Evolutionary conservation across 2,888 invertebrate species (phyloP).

Genomic region (Fragum sueziense): DNA sequence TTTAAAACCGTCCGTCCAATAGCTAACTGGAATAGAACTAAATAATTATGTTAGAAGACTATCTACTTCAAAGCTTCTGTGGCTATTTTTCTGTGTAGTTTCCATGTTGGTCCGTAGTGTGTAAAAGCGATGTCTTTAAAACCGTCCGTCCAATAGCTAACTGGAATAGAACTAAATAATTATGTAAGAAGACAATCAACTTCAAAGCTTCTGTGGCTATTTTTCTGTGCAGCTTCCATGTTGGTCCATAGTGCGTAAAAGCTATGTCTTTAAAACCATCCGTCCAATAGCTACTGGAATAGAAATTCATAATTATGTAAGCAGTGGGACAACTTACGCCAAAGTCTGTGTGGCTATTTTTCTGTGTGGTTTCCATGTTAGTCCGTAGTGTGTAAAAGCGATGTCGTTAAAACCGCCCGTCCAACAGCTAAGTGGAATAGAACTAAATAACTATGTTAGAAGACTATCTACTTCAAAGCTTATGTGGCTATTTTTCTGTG

Average conservation of each 20-base stretch:
- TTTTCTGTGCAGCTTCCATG: slow-evolving; percentile 62
- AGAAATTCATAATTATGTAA: too few relatives aligned
- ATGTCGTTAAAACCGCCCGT: slow-evolving; percentile 63
- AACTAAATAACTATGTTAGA: too few relatives aligned
- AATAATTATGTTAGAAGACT: too few relatives aligned
- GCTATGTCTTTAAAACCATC: slow-evolving; percentile 63
- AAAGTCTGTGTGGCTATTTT: slow-evolving; percentile 57
- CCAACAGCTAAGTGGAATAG: slow-evolving; percentile 37
- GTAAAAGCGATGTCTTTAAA: slow-evolving; percentile 62
- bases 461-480: too few relatives aligned
- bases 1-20: slow-evolving; percentile 55
- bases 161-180: slow-evolving; percentile 30
- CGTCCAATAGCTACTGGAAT: slow-evolving; percentile 41
- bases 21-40: slow-evolving; percentile 47
- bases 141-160: slow-evolving; percentile 43
- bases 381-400: slow-evolving; percentile 56
- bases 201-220: slow-evolving; percentile 55
- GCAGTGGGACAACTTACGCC: too few relatives aligned
- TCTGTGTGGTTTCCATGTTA: slow-evolving; percentile 63
- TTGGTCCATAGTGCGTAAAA: slow-evolving; percentile 56
- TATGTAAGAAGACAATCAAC: slow-evolving; percentile 29
- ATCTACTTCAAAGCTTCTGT: slow-evolving; percentile 59
- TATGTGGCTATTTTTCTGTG: too few relatives aligned
- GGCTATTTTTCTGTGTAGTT: slow-evolving; percentile 59
- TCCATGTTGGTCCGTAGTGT: slow-evolving; percentile 63